Evolutionary conservation across 1,140 invertebrate species (phyloP), one percentile per base, ranked within the genome.

Genomic region (Mya arenaria): DNA sequence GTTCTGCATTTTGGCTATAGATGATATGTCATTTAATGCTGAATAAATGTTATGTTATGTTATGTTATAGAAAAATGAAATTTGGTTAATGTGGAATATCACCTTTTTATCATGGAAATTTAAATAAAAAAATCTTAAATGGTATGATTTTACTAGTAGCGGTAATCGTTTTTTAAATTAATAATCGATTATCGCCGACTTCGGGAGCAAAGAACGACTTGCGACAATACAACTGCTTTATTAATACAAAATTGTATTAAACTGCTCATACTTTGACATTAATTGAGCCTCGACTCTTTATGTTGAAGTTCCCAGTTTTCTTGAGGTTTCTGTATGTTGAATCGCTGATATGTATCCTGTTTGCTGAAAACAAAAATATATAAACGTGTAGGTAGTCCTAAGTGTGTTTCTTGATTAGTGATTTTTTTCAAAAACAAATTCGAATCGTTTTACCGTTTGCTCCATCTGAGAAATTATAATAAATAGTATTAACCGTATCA

Each of bases 311-410:
- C 5, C 62, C 60, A 2, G 62, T 78, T 32, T 36, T 65, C 39
- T 55, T 52, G 25, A 78, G 41, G 23, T 34, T 37, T 23, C 32
- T 65, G 41, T 39, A 60, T 8, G 74, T 78, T 17, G 60, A 13
- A 15, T 78, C 74, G 23, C 74, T 78, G 44, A 78, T 65, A 19
- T 78, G 74, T 19, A 78, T 65, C 25, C 30, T 39, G 44, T 78
- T 48, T 8, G 60, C 74, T 78, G 74, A 36, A 78, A 55, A 32
- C 3, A 65, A 4, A 63, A 30, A 4, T n/a, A n/a, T n/a, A n/a
- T n/a, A n/a, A n/a, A n/a, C n/a, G n/a, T n/a, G n/a, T n/a, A n/a
- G n/a, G n/a, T n/a, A n/a, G n/a, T n/a, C n/a, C n/a, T n/a, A n/a
- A n/a, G n/a, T n/a, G n/a, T n/a, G n/a, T n/a, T n/a, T n/a, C n/a